Conservation (phyloP, 2,797 vertebrate species). For the Hippocampus kuda region DNA sequence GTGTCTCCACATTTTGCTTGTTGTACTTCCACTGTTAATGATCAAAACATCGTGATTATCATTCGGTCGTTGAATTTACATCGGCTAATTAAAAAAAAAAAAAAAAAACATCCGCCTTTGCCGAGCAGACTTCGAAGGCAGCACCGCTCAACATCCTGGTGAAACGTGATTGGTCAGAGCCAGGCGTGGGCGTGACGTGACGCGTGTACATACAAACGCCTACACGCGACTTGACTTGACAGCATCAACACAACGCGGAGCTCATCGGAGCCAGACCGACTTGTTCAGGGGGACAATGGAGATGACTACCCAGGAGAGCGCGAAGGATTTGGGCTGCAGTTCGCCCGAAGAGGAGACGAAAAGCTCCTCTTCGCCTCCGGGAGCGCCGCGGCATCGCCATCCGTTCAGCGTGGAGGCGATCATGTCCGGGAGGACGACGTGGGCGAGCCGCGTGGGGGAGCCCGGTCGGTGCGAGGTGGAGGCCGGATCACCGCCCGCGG, state of each 20-base stretch:
- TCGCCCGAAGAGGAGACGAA: constrained; percentile 56
- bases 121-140: constrained; percentile 31
- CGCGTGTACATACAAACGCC: constrained; percentile 21
- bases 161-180: constrained; percentile 54
- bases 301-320: constrained; percentile 44
- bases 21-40: background rate
- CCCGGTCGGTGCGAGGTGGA: constrained; percentile 22
- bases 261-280: constrained; percentile 17
- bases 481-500: constrained; percentile 12
- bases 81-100: background rate
- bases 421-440: constrained; percentile 52
- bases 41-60: background rate
- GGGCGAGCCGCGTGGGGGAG: constrained; percentile 10
- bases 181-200: constrained; percentile 20
- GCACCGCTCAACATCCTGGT: constrained; percentile 22
- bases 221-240: constrained; percentile 38
- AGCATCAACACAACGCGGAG: constrained; percentile 22
- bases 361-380: constrained; percentile 25
- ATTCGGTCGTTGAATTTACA: too few species aligned
- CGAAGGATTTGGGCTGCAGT: constrained; percentile 33
- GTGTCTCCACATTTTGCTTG: background rate
- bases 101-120: background rate
- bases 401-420: constrained; percentile 74
- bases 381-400: constrained; percentile 45
- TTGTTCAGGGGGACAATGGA: constrained; percentile 19